Evolutionary conservation across 2,113 vertebrate species (phyloP), one percentile per base, ranked within the genome.

Genomic region (Hemibagrus wyckioides): DNA sequence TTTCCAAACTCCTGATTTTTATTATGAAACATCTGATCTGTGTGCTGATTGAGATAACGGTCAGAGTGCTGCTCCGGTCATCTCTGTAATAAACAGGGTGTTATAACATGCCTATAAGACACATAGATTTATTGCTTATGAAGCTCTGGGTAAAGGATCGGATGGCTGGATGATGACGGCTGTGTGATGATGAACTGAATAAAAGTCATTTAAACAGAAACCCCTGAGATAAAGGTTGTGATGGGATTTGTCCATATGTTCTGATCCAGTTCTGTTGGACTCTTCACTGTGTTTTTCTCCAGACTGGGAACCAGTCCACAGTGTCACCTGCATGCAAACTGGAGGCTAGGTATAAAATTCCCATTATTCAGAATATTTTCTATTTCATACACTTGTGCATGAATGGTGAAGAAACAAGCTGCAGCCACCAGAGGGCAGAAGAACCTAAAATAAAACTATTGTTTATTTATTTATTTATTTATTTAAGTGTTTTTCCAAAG

Each of bases 371-470:
- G 33, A 21, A 69, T 19, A 5, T 3, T 8, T 10, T 41, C 19
- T 73, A 3, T 36, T 69, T 28, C 23, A 25, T 52, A 6, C 69
- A 52, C 33, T 10, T 44, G 33, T 41, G n/a, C 2, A 69, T 69
- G 30, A 69, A 75, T 44, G 23, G 13, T 41, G 79, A 57, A 30
- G 30, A 9, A 23, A 52, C n/a, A 33, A 28, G 21, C 11, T 84
- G 30, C 4, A 11, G 30, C 83, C 67, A 84, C 50, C 19, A 75
- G 83, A 59, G 39, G 83, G 83, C 83, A 71, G 48, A 7, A 73
- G 1, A 4, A 39, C n/a, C 83, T 71, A 56, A 84, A 41, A 39
- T 44, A 13, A 7, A 80, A n/a, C n/a, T n/a, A n/a, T n/a, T n/a
- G n/a, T n/a, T n/a, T n/a, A n/a, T n/a, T n/a, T n/a, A n/a, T n/a